phyloP scores from a whole-genome alignment of 2,113 vertebrate genomes.

The Vimba vimba region DNA sequence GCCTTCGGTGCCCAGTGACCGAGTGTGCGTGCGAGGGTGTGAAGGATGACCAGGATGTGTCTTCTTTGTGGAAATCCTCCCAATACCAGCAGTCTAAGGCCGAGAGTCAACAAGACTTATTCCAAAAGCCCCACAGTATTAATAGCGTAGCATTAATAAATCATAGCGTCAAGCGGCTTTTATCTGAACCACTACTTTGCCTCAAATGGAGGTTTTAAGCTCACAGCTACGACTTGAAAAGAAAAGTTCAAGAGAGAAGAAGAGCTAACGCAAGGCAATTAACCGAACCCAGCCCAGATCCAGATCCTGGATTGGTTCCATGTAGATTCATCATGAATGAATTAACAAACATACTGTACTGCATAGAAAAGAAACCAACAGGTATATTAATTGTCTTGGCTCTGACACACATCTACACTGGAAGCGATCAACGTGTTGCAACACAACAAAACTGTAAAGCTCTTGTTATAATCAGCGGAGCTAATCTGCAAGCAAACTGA shows the following conservation, averaged over 20 bases:
- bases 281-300: neutral
- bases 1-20: conserved; percentile 32
- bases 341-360: neutral
- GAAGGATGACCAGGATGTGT: conserved; percentile 47
- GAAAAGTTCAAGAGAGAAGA: no score
- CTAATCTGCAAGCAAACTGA: neutral
- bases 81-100: conserved; percentile 44
- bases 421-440: neutral
- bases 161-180: conserved; percentile 45
- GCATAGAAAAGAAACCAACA: neutral
- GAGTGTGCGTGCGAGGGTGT: neutral
- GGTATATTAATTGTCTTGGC: neutral
- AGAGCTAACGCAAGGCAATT: no score
- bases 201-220: conserved; percentile 40
- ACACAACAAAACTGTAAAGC: neutral
- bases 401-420: neutral
- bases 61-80: conserved; percentile 52
- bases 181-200: conserved; percentile 33
- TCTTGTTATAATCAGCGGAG: neutral
- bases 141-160: conserved; percentile 54
- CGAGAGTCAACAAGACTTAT: conserved; percentile 48
- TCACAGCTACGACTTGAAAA: neutral
- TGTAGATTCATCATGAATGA: neutral
- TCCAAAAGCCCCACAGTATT: conserved; percentile 51
- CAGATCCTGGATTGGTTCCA: neutral